These are phyloP conservation scores for Brachionus rubens DNA, from an alignment of 1,140 invertebrate genomes.

Conservation along the genomic window DNA sequence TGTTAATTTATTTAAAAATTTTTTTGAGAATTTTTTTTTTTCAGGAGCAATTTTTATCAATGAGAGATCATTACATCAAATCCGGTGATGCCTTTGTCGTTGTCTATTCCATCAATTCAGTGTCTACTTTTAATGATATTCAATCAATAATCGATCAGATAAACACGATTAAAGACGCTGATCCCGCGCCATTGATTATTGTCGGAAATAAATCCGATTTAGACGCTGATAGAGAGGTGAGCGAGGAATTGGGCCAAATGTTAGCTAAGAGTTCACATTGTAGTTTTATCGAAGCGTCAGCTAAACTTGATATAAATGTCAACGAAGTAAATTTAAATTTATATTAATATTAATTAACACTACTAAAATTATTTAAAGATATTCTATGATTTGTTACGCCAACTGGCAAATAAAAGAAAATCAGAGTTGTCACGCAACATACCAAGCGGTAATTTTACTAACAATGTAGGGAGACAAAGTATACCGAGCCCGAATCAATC, in stretches of 20 bases:
- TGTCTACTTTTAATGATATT: conserved; percentile 98
- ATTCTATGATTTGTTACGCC: conserved; percentile 19
- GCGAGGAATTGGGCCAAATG: conserved; percentile 89
- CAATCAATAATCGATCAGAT: conserved; percentile 98
- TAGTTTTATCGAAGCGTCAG: conserved; percentile 98
- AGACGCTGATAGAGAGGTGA: conserved; percentile 97
- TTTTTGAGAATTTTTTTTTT: too few species aligned
- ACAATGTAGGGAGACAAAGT: too few species aligned
- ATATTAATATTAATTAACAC: not conserved
- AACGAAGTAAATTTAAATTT: conserved; percentile 73
- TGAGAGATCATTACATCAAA: conserved; percentile 99
- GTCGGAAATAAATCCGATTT: conserved; percentile 99
- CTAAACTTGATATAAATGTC: conserved; percentile 98
- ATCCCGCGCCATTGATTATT: conserved; percentile 97
- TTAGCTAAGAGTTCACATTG: conserved; percentile 91
- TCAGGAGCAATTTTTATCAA: conserved; percentile 99
- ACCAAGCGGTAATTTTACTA: too few species aligned
- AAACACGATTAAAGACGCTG: conserved; percentile 86
- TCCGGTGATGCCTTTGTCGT: conserved; percentile 98
- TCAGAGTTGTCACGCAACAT: too few species aligned
- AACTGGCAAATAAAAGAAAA: conserved; percentile 3
- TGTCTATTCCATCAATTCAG: conserved; percentile 97
- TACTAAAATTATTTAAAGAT: not conserved
- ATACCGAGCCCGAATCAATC: not conserved
- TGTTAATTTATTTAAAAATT: too few species aligned